These are phyloP conservation scores for Drosophila merina DNA, from an alignment of 2,888 invertebrate species.

Conservation along the genomic window DNA sequence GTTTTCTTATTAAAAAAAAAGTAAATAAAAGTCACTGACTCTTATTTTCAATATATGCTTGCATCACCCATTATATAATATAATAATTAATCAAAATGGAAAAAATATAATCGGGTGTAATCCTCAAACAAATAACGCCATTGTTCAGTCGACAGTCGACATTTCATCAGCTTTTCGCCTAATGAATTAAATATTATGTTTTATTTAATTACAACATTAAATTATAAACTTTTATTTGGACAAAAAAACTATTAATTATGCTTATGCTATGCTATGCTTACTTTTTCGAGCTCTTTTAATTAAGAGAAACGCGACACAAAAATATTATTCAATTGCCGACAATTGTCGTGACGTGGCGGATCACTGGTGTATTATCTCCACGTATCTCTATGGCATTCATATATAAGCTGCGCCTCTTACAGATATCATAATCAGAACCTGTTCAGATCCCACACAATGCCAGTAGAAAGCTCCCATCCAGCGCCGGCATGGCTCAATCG, in stretches of 20 bases:
- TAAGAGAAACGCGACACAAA: background rate
- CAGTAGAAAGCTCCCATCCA: constrained; percentile 9
- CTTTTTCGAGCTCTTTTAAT: background rate
- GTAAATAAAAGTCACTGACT: too few relatives aligned
- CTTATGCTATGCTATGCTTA: too few relatives aligned
- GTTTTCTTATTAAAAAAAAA: too few relatives aligned
- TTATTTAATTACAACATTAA: background rate
- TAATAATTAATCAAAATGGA: background rate
- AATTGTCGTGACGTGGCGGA: background rate
- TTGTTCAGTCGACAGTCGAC: background rate
- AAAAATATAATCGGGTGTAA: constrained; percentile 12
- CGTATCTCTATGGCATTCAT: background rate
- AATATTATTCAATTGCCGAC: constrained; percentile 1
- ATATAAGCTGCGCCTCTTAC: constrained; percentile 6
- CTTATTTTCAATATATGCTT: background rate
- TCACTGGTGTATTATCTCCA: background rate
- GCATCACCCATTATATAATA: background rate
- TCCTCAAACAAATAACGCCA: constrained; percentile 13
- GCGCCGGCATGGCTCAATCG: constrained; percentile 57
- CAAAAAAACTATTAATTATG: too few relatives aligned
- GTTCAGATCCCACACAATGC: constrained; percentile 31
- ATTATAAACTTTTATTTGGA: background rate
- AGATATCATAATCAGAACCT: background rate
- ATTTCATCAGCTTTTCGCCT: too few relatives aligned
- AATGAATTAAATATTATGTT: too few relatives aligned